Percentiles rank a stretch among this genome's conserved stretches.
Evolutionary conservation across 2,113 vertebrate species (phyloP).

Genomic region (Cochlearius cochlearius): DNA sequence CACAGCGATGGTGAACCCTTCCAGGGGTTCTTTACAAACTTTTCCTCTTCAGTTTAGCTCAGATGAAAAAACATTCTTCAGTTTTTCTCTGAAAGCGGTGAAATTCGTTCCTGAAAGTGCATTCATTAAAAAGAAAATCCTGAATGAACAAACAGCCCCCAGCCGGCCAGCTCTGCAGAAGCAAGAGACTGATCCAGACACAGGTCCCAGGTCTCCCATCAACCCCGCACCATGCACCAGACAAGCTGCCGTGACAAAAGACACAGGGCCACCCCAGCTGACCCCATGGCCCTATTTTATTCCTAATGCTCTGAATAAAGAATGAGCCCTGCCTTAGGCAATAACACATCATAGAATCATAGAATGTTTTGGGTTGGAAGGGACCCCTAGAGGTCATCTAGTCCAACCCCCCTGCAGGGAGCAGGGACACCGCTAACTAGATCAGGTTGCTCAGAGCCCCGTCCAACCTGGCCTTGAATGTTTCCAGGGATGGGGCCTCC

Average conservation of each 20-base stretch:
- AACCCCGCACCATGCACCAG: background rate
- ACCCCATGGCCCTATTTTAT: background rate
- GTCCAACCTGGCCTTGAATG: too few species aligned
- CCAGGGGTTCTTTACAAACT: background rate
- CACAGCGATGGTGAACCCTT: background rate
- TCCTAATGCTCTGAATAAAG: background rate
- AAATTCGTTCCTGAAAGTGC: accelerated
- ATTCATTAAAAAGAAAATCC: background rate
- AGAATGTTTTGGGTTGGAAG: too few species aligned
- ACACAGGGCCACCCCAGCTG: background rate
- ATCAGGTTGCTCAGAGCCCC: too few species aligned
- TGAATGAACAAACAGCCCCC: background rate
- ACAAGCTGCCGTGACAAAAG: background rate
- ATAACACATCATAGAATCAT: too few species aligned
- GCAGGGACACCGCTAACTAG: too few species aligned
- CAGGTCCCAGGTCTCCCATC: too few species aligned
- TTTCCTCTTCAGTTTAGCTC: background rate
- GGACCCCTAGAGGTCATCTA: too few species aligned
- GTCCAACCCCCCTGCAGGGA: too few species aligned
- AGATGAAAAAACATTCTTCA: background rate
- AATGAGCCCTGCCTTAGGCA: background rate
- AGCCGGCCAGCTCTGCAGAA: background rate
- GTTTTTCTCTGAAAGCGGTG: background rate
- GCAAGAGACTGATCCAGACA: background rate
- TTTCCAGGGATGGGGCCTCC: too few species aligned